These are phyloP conservation scores for Drosophila diplacantha DNA, from an alignment of 2,888 invertebrate genomes.

Conservation along the genomic window DNA sequence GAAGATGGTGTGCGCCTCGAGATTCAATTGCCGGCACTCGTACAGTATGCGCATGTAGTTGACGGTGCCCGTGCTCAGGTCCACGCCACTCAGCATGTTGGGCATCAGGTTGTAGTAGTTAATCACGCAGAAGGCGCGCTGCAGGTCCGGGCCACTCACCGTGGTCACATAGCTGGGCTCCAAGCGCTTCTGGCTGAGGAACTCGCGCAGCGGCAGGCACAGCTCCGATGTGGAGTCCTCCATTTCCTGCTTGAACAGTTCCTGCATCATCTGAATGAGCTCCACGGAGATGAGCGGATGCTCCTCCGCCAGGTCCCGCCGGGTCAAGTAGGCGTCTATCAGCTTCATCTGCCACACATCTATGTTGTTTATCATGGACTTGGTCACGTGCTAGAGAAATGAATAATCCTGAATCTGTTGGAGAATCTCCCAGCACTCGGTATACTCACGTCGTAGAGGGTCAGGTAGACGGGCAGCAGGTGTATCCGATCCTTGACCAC, in stretches of 20 bases:
- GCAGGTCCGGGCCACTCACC: slow-evolving; percentile 59
- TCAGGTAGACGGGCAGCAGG: slow-evolving; percentile 85
- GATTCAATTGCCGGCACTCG: slow-evolving; percentile 72
- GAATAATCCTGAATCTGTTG: no score
- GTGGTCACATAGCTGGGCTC: slow-evolving; percentile 62
- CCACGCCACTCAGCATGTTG: slow-evolving; percentile 72
- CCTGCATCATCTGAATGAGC: slow-evolving; percentile 73
- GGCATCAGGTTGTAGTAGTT: slow-evolving; percentile 74
- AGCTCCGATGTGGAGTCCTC: slow-evolving; percentile 60
- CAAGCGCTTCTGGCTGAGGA: slow-evolving; percentile 62
- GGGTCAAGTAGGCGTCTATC: slow-evolving; percentile 79
- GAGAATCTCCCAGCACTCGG: neutral
- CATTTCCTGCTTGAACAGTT: slow-evolving; percentile 68
- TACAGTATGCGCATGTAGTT: slow-evolving; percentile 74
- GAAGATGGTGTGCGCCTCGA: slow-evolving; percentile 70
- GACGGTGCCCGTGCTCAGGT: slow-evolving; percentile 60
- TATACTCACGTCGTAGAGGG: slow-evolving; percentile 82
- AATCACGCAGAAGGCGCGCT: slow-evolving; percentile 70
- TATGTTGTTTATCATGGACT: slow-evolving; percentile 52
- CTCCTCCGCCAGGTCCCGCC: slow-evolving; percentile 39
- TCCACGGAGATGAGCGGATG: slow-evolving; percentile 74
- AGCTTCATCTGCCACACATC: slow-evolving; percentile 88
- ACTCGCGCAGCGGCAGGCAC: slow-evolving; percentile 67
- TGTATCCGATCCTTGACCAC: slow-evolving; percentile 88
- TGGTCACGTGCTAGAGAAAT: slow-evolving; percentile 59